Conservation (phyloP, 2,113 vertebrate genomes). For the Barbus barbus region DNA sequence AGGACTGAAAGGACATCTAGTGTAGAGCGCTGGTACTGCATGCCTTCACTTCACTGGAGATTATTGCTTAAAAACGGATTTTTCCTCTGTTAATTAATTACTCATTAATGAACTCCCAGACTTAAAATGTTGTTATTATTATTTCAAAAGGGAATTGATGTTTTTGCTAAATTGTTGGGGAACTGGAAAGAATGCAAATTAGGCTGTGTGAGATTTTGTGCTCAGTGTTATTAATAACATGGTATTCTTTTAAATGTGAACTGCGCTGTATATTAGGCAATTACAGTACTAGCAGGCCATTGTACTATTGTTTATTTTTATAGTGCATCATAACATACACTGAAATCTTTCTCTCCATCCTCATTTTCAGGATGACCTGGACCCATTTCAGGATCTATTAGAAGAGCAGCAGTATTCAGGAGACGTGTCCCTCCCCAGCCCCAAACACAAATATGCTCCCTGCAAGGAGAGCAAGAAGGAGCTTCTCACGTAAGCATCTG, state of each 20-base stretch:
- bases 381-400: conserved; percentile 93
- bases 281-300: not conserved
- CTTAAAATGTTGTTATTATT: conserved; percentile 2
- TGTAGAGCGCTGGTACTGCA: conserved; percentile 28
- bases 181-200: not conserved
- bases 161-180: conserved; percentile 5
- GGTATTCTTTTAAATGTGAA: not conserved
- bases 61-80: not conserved
- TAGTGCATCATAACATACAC: not conserved
- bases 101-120: not conserved
- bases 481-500: conserved; percentile 89
- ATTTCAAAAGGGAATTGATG: not conserved
- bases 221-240: not conserved
- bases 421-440: conserved; percentile 89
- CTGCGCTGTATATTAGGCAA: not conserved
- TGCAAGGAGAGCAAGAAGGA: conserved; percentile 99
- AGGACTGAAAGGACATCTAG: conserved; percentile 43
- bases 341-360: conserved; percentile 10
- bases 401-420: conserved; percentile 90
- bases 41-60: not conserved
- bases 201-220: not conserved
- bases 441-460: conserved; percentile 92
- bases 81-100: conserved; percentile 13
- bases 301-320: not conserved
- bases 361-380: conserved; percentile 84